These are phyloP conservation scores for Champsocephalus esox DNA, from an alignment of 2,797 vertebrate genomes.

Conservation along the genomic window DNA sequence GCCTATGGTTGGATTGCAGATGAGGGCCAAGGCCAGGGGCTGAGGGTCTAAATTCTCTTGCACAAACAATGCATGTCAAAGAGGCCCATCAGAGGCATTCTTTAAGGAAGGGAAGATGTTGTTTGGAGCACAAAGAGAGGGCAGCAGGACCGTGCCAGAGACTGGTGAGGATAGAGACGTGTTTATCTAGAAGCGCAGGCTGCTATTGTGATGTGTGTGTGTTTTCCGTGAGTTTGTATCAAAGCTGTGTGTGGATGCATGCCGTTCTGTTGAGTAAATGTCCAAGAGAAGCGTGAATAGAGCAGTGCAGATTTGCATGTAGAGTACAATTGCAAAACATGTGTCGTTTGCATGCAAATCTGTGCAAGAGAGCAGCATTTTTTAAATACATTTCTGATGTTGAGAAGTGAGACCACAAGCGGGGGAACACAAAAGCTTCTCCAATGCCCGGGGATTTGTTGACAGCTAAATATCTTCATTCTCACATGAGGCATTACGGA, in stretches of 20 bases:
- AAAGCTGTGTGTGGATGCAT: slow-evolving; percentile 1
- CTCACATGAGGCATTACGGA: slow-evolving; percentile 46
- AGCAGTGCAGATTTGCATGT: slow-evolving; percentile 12
- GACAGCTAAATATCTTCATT: slow-evolving; percentile 75
- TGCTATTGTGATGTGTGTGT: slow-evolving; percentile 47
- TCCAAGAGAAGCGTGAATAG: slow-evolving; percentile 20
- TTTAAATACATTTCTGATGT: slow-evolving; percentile 25
- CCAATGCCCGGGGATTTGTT: slow-evolving; percentile 21
- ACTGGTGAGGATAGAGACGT: slow-evolving; percentile 71
- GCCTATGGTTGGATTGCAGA: slow-evolving; percentile 73
- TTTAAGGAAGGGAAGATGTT: slow-evolving; percentile 69
- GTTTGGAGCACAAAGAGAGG: slow-evolving; percentile 74
- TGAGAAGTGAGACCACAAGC: slow-evolving; percentile 44
- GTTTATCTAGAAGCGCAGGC: slow-evolving; percentile 46
- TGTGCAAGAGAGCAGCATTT: slow-evolving; percentile 4
- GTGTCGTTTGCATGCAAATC: slow-evolving; percentile 33
- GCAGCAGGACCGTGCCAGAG: slow-evolving; percentile 62
- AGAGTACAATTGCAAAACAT: slow-evolving; percentile 30
- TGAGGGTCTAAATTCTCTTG: slow-evolving; percentile 80
- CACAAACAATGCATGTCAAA: slow-evolving; percentile 84
- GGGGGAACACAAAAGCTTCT: slow-evolving; percentile 43
- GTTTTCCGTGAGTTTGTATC: slow-evolving; percentile 31
- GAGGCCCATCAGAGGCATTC: slow-evolving; percentile 76
- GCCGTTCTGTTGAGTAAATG: slow-evolving; percentile 11
- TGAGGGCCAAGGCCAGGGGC: slow-evolving; percentile 79